Evolutionary conservation across 2,113 vertebrate species (phyloP).

Genomic region (Rhombomys opimus): DNA sequence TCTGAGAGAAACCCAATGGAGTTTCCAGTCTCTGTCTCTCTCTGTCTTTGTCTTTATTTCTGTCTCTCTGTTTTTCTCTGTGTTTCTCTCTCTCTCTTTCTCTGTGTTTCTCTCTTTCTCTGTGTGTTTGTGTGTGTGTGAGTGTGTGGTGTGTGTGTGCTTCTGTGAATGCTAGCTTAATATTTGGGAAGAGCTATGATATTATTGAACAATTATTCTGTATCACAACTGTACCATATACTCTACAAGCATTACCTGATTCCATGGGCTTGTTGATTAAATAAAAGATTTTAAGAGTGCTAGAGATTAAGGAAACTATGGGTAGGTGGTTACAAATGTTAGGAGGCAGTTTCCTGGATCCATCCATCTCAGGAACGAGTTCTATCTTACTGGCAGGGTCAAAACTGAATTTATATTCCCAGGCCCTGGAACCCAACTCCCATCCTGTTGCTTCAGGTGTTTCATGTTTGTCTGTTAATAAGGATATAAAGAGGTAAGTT

Average conservation of each 20-base stretch:
- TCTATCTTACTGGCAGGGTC: no score
- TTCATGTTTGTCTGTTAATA: no score
- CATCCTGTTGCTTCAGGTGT: no score
- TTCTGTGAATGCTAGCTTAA: neutral
- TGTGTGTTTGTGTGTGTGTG: neutral
- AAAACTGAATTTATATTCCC: no score
- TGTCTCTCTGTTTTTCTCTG: neutral
- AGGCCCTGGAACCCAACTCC: no score
- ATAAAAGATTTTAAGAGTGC: neutral
- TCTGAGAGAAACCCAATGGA: conserved; percentile 19
- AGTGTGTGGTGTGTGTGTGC: neutral
- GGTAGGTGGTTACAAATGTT: neutral
- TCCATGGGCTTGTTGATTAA: conserved; percentile 8
- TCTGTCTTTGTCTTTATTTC: neutral
- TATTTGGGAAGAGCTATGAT: conserved; percentile 37
- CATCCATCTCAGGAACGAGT: no score
- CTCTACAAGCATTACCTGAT: neutral
- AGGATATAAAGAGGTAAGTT: no score
- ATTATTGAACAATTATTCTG: neutral
- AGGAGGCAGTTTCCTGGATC: no score
- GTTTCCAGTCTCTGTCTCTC: neutral
- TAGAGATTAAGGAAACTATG: conserved; percentile 5
- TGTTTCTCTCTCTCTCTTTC: neutral
- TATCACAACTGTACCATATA: neutral
- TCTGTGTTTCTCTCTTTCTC: neutral